Base-by-base conservation (phyloP, 2,113 vertebrate genomes). In the Helogale parvula region DNA sequence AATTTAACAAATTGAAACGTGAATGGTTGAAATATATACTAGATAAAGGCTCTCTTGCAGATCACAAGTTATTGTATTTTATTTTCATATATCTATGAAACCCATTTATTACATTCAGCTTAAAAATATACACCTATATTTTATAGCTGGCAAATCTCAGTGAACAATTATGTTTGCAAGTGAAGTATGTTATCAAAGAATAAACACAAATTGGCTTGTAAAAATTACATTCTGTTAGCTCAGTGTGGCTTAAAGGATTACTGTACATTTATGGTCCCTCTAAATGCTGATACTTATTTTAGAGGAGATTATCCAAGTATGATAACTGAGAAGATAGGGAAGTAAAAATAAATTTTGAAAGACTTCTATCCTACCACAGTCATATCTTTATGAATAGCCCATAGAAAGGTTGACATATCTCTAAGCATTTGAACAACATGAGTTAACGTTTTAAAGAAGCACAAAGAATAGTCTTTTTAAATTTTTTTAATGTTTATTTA, bases 1-100 rank as follows among this genome's bases (percentile, higher is more conserved):
- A 95, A 33, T 69, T 95, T 96, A 97, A 91, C 81, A 86, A 94
- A 98, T 95, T 96, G 31, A 93, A 97, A 94, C 33, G 80, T 60
- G 33, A 93, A 94, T 71, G 35, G 47, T 33, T 97, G 88, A 91
- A 94, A 91, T 93, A 86, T 52, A 72, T 84, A 52, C 74, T 88
- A 95, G 77, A 68, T 76, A 96, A 97, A 93, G 94, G 35, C 33
- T 89, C 25, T 86, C 31, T 87, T 96, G 50, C 15, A 89, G 54
- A 96, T 79, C 7, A 95, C 29, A 66, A 83, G 86, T 90, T 88
- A 68, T 90, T 97, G 92, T 97, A 84, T 69, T 96, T 29, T 90
- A 50, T 65, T 96, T 89, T 66, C 25, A 50, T 87, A 4, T 84
- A 81, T 41, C 41, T 95, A 80, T 80, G n/a, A 88, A 91, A 94